Percentiles rank a stretch among this genome's conserved stretches.
Evolutionary conservation across 1,140 invertebrate genomes (phyloP).

Genomic region (Neodiprion lecontei): DNA sequence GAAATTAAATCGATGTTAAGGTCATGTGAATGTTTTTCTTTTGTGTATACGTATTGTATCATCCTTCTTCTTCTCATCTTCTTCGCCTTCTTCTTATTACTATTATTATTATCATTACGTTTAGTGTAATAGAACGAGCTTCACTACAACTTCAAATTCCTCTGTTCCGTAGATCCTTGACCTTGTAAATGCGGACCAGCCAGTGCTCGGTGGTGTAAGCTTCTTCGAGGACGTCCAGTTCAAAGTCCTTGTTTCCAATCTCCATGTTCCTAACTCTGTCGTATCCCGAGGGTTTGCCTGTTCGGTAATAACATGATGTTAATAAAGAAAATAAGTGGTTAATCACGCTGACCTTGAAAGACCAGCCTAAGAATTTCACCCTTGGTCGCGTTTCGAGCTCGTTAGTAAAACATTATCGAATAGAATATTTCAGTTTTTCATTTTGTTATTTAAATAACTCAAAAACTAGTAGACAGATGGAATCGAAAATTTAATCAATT

Average conservation of each 20-base stretch:
- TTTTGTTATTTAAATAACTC: background rate
- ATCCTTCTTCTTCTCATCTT: background rate
- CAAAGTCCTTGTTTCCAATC: constrained; percentile 95
- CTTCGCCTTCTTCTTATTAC: background rate
- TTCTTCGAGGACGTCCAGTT: constrained; percentile 90
- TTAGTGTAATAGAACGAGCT: too few relatives aligned
- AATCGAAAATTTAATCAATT: constrained; percentile 6
- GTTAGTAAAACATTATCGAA: background rate
- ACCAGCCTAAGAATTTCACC: background rate
- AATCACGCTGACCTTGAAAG: background rate
- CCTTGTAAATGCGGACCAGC: constrained; percentile 95
- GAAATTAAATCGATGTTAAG: too few relatives aligned
- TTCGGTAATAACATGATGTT: constrained; percentile 29
- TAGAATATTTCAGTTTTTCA: too few relatives aligned
- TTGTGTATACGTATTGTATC: background rate
- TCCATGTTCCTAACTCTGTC: constrained; percentile 90
- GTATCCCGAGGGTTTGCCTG: constrained; percentile 86
- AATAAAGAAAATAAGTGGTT: constrained; percentile 5
- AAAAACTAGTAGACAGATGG: background rate
- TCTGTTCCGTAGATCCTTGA: constrained; percentile 87
- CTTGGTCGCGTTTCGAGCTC: too few relatives aligned
- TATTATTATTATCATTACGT: background rate
- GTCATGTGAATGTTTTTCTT: too few relatives aligned
- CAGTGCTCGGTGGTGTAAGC: constrained; percentile 96
- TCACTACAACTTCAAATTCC: constrained; percentile 58